Conservation (phyloP, 2,888 invertebrate species). For the Noctua janthina region DNA sequence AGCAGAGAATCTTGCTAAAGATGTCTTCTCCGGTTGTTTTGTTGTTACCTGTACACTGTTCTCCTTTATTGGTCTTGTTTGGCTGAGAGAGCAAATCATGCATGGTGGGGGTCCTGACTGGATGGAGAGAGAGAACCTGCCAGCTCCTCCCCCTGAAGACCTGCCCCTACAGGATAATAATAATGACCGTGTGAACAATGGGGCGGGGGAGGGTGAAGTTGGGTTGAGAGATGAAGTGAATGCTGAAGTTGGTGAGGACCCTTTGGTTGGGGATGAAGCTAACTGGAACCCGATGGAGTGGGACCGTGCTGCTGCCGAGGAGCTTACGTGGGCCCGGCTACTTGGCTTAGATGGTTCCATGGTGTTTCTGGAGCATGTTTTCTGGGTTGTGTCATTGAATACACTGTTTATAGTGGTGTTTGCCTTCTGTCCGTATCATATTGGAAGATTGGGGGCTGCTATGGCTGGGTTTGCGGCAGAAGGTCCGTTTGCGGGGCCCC, state of each 20-base stretch:
- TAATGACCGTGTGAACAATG: slow-evolving; percentile 86
- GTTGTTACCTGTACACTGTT: slow-evolving; percentile 99
- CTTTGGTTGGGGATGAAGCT: slow-evolving; percentile 93
- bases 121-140: slow-evolving; percentile 94
- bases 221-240: slow-evolving; percentile 81
- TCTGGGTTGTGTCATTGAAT: slow-evolving; percentile 99
- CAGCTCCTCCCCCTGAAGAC: slow-evolving; percentile 87
- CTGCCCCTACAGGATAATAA: slow-evolving; percentile 87
- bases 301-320: slow-evolving; percentile 99
- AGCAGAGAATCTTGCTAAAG: slow-evolving; percentile 97
- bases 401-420: slow-evolving; percentile 99
- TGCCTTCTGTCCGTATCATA: slow-evolving; percentile 98
- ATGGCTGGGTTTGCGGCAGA: slow-evolving; percentile 88
- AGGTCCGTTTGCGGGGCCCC: slow-evolving; percentile 97
- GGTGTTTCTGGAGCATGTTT: slow-evolving; percentile 99
- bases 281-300: slow-evolving; percentile 99
- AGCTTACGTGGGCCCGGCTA: slow-evolving; percentile 99
- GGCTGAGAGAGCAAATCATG: slow-evolving; percentile 99
- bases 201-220: slow-evolving; percentile 79
- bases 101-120: slow-evolving; percentile 99
- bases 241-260: slow-evolving; percentile 86
- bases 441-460: slow-evolving; percentile 96
- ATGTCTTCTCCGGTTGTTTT: slow-evolving; percentile 98
- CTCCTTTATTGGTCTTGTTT: slow-evolving; percentile 98
- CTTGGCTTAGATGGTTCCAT: slow-evolving; percentile 99